Conservation (phyloP, 2,797 vertebrate genomes). For the Sandelia bainsii region DNA sequence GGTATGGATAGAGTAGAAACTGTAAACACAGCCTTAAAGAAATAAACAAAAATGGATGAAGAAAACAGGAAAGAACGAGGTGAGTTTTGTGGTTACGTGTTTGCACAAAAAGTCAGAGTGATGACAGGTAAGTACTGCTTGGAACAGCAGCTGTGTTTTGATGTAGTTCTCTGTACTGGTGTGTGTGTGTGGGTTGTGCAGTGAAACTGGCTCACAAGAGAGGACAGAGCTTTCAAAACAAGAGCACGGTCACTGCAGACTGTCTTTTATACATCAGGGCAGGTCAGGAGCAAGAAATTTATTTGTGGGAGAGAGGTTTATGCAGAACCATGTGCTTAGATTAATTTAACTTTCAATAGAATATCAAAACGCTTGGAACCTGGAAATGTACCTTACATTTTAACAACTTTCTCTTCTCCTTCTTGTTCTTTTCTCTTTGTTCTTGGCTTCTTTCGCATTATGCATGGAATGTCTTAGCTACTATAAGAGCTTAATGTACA, state of each 20-base stretch:
- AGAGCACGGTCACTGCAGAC: slow-evolving; percentile 20
- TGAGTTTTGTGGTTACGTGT: slow-evolving; percentile 20
- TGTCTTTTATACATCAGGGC: slow-evolving; percentile 76
- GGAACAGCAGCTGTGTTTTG: slow-evolving; percentile 40
- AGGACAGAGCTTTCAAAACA: slow-evolving; percentile 58
- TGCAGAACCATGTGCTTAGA: slow-evolving; percentile 1
- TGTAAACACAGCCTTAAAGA: not conserved
- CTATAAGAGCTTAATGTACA: slow-evolving; percentile 46
- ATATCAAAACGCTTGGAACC: slow-evolving; percentile 3
- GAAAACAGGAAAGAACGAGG: slow-evolving; percentile 14
- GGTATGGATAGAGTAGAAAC: not conserved
- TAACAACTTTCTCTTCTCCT: slow-evolving; percentile 1
- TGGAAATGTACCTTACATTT: slow-evolving; percentile 22
- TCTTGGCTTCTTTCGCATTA: slow-evolving; percentile 20
- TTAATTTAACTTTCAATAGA: not conserved
- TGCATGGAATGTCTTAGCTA: slow-evolving; percentile 29
- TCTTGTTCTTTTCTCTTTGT: slow-evolving; percentile 6
- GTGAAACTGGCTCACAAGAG: slow-evolving; percentile 58
- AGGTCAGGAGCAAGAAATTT: slow-evolving; percentile 20
- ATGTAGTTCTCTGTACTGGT: slow-evolving; percentile 47
- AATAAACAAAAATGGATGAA: slow-evolving; percentile 23
- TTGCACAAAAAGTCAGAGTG: slow-evolving; percentile 30
- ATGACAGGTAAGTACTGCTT: slow-evolving; percentile 42
- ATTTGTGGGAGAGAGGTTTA: slow-evolving; percentile 7
- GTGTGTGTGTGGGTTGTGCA: slow-evolving; percentile 12